Evolutionary conservation across 2,888 invertebrate genomes (phyloP).

Genomic region (Cremastinae sp.): DNA sequence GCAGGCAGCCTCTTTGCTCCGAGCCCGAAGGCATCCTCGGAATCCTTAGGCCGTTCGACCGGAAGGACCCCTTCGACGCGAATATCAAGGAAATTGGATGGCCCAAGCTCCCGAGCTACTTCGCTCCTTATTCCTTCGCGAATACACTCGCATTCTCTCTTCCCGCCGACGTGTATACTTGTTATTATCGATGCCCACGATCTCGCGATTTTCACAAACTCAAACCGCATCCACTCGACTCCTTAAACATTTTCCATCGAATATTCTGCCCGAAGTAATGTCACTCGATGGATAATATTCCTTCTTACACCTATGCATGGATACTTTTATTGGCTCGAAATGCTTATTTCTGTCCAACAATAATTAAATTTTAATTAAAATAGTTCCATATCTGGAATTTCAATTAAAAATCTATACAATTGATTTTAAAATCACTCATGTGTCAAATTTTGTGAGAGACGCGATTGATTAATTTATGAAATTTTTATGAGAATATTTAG

Average conservation of each 20-base stretch:
- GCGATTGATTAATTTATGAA: too few relatives aligned
- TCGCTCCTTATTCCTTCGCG: neutral
- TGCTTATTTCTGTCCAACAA: neutral
- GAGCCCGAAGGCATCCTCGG: constrained; percentile 74
- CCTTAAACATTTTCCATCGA: constrained; percentile 24
- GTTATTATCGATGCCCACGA: constrained; percentile 50
- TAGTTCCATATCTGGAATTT: too few relatives aligned
- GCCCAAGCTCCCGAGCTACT: constrained; percentile 48
- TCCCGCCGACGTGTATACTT: constrained; percentile 26
- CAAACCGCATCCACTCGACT: constrained; percentile 2
- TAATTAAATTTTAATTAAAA: too few relatives aligned
- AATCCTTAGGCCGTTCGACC: constrained; percentile 76
- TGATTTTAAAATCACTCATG: too few relatives aligned
- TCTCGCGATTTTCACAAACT: constrained; percentile 35
- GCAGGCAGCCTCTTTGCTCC: constrained; percentile 67
- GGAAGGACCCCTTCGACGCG: constrained; percentile 76
- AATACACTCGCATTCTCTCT: neutral
- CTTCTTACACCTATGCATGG: neutral
- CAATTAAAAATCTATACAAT: too few relatives aligned
- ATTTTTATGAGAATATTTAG: too few relatives aligned
- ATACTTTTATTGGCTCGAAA: constrained; percentile 3
- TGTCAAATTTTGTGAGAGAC: too few relatives aligned
- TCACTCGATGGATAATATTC: constrained; percentile 12
- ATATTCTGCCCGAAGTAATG: constrained; percentile 12
- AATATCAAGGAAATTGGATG: constrained; percentile 79